Base-by-base conservation (phyloP, 2,113 vertebrate genomes). In the Gallinago jamesoni region DNA sequence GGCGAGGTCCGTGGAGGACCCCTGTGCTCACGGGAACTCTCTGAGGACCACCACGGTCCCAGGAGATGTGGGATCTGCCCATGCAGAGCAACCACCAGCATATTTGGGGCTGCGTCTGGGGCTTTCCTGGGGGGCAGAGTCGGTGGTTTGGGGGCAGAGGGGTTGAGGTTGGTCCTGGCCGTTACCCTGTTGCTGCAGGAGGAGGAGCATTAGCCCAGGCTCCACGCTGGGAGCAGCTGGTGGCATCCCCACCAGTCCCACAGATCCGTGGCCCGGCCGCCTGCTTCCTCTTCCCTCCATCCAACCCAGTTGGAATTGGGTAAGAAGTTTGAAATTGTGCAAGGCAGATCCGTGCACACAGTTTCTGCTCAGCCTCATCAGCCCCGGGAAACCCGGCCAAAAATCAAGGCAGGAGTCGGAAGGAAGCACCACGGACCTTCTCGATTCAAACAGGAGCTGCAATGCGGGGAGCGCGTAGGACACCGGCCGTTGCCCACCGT, bases 1-100 rank as follows among this genome's bases (percentile, higher is more conserved):
- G 0, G 55, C 0, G 4, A 68, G 57, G 16, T 55, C 73, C 3
- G 0, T 0, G 47, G 35, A n/a, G 39, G n/a, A 74, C 3, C 3
- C 25, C 10, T 35, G 60, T 2, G 67, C 35, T 35, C 55, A 1
- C 1, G 4, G 67, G 76, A 74, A 24, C 43, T 19, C 76, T n/a
- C 48, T 9, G 0, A 3, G n/a, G 24, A 60, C 7, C 72, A 2
- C 70, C 7, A 1, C 1, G 0, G 62, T 13, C 33, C 41, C 25
- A 5, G 41, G 50, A 19, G 37, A 37, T 8, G 72, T 2, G 16
- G 55, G 33, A 4, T 56, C 56, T 70, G 85, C 30, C 14, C 50
- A 0, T 0, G 62, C 70, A 33, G 39, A 27, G 74, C 0, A 12
- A 10, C 14, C 19, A 17, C 37, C 9, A 4, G 31, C 7, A 50